phyloP scores from a whole-genome alignment of 2,888 invertebrate species.

The Microplitis manilae region DNA sequence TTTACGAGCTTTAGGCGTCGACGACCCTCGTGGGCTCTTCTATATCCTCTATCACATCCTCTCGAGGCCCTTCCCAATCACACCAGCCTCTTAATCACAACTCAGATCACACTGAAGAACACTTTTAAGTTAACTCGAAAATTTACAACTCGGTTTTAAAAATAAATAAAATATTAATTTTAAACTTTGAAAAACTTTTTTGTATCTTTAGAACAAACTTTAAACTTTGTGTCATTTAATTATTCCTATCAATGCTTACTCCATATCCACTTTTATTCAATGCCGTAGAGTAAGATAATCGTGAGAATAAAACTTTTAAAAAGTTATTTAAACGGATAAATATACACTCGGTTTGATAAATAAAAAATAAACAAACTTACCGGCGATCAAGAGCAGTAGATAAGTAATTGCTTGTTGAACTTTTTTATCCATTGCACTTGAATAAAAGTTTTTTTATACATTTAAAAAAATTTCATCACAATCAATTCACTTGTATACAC shows the following conservation, averaged over 20 bases:
- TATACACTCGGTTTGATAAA: background rate
- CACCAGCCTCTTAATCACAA: conserved; percentile 8
- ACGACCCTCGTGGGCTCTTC: conserved; percentile 35
- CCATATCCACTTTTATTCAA: background rate
- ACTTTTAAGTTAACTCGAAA: background rate
- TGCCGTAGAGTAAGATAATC: background rate
- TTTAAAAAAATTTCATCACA: conserved; percentile 27
- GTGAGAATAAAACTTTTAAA: background rate
- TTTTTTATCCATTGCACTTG: conserved; percentile 52
- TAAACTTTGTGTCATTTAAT: background rate
- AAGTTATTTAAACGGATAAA: background rate
- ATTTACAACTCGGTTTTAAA: background rate
- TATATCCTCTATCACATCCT: conserved; percentile 7
- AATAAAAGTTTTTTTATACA: conserved; percentile 1
- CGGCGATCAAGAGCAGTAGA: conserved; percentile 61
- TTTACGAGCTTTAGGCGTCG: conserved; percentile 46
- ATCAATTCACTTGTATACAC: background rate
- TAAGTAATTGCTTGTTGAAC: conserved; percentile 58
- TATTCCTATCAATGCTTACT: background rate
- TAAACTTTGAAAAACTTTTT: background rate
- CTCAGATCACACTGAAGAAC: conserved; percentile 1
- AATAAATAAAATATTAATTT: background rate
- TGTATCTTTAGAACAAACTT: background rate
- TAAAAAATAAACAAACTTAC: conserved; percentile 55
- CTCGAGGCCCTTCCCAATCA: conserved; percentile 3